These are phyloP conservation scores for Myrmophylax atrothorax DNA, from an alignment of 2,113 vertebrate species.

Conservation along the genomic window DNA sequence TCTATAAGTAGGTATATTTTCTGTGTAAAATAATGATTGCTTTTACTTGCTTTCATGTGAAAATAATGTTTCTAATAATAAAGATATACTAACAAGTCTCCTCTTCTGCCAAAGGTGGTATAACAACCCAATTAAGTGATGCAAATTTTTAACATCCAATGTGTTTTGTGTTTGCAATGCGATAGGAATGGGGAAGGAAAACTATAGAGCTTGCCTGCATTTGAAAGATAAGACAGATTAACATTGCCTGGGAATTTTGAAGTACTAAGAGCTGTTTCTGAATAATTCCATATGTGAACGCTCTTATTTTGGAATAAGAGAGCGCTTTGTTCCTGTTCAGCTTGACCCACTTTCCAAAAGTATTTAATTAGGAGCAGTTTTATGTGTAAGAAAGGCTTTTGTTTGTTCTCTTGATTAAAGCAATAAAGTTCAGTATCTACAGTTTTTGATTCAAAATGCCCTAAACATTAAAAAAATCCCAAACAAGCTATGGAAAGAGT, in stretches of 20 bases:
- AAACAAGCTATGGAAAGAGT: background rate
- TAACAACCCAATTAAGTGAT: background rate
- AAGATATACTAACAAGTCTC: background rate
- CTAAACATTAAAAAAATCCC: background rate
- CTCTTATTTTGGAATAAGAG: conserved; percentile 38
- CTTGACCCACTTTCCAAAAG: conserved; percentile 50
- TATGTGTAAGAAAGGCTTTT: conserved; percentile 45
- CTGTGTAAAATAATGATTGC: background rate
- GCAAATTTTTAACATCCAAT: background rate
- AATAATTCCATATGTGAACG: conserved; percentile 39
- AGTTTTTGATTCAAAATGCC: background rate
- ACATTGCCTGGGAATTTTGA: conserved; percentile 3
- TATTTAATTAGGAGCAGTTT: conserved; percentile 42
- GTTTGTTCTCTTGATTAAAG: conserved; percentile 26
- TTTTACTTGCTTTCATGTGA: background rate
- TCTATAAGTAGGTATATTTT: background rate
- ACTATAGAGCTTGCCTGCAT: background rate
- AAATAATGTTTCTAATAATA: background rate
- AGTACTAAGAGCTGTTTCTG: conserved; percentile 23
- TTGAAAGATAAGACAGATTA: conserved; percentile 38
- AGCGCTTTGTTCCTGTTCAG: conserved; percentile 45
- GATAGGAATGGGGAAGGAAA: background rate
- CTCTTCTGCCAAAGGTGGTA: background rate
- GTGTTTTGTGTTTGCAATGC: background rate
- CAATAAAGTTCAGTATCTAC: background rate